Base-by-base conservation (phyloP, 2,113 vertebrate genomes). In the Rattus rattus region DNA sequence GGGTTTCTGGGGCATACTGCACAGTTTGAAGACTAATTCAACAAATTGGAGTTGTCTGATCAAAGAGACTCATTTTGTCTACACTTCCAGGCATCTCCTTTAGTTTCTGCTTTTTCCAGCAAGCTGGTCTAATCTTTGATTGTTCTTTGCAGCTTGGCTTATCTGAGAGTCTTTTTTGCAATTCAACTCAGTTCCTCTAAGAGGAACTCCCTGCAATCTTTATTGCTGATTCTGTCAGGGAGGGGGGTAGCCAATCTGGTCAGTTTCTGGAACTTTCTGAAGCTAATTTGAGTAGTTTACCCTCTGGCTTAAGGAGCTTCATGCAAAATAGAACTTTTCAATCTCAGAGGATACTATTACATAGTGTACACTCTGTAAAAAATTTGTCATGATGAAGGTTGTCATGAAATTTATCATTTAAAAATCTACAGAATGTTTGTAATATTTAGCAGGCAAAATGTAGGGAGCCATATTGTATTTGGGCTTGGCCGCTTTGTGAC, bases 401-500 rank as follows among this genome's bases (percentile, higher is more conserved):
- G 24, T 61, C 22, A 47, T 76, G 26, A 76, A 76, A 28, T 76
- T 76, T 47, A 76, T 47, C 10, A 76, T 28, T 5, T 20, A 52
- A 52, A n/a, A 77, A 30, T 14, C 6, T 95, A 87, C 24, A 24
- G 14, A 67, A 61, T 63, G 2, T 0, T n/a, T 67, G 8, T 0
- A 59, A 61, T 88, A 95, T 47, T 84, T 72, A 84, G 14, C 24
- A 92, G 70, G 83, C n/a, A n/a, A n/a, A n/a, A n/a, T 43, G 43
- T 43, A 43, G 43, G 43, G 43, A 43, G 43, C 43, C 43, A 3
- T 43, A 43, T 43, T 43, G 43, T 2, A 43, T 43, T 43, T 43
- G 43, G 43, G 43, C 43, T 3, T 43, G 43, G 43, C 43, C 43
- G 43, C 43, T 43, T 43, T 43, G 2, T 43, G 43, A 43, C 43